Evolutionary conservation across 92 coral and sea anemone genomes (phyloP).

Genomic region (Pocillopora grandis): DNA sequence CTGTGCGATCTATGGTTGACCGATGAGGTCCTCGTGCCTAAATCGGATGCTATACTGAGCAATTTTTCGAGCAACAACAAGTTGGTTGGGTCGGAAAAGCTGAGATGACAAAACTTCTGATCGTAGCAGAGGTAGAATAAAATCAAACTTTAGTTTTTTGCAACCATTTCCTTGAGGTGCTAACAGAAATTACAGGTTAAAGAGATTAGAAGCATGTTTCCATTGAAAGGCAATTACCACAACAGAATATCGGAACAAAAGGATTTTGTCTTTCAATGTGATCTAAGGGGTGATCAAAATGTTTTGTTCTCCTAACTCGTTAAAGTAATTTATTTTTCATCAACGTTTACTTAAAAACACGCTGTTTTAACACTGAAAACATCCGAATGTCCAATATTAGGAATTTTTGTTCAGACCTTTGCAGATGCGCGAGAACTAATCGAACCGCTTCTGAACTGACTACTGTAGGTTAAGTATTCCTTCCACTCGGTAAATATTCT

Average conservation of each 20-base stretch:
- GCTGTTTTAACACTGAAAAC: not conserved
- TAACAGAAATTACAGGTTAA: slow-evolving; percentile 12
- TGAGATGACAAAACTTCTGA: too few species aligned
- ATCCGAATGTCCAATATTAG: not conserved
- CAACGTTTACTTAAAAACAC: not conserved
- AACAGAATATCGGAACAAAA: not conserved
- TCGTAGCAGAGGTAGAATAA: not conserved
- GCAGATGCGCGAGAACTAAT: too few species aligned
- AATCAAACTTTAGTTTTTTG: not conserved
- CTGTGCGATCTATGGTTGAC: not conserved
- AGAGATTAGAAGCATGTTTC: not conserved
- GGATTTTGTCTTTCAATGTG: not conserved
- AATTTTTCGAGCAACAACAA: not conserved
- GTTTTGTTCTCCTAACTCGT: not conserved
- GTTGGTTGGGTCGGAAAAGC: not conserved
- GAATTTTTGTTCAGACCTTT: not conserved
- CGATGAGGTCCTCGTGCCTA: not conserved
- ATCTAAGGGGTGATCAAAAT: not conserved
- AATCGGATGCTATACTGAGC: not conserved
- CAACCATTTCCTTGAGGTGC: not conserved
- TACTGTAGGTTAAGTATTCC: not conserved
- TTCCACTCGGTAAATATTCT: not conserved
- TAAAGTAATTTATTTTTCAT: not conserved
- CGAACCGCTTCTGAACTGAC: too few species aligned
- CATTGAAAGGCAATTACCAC: slow-evolving; percentile 9